phyloP scores from a whole-genome alignment of 2,797 vertebrate genomes.

The Peromyscus eremicus region DNA sequence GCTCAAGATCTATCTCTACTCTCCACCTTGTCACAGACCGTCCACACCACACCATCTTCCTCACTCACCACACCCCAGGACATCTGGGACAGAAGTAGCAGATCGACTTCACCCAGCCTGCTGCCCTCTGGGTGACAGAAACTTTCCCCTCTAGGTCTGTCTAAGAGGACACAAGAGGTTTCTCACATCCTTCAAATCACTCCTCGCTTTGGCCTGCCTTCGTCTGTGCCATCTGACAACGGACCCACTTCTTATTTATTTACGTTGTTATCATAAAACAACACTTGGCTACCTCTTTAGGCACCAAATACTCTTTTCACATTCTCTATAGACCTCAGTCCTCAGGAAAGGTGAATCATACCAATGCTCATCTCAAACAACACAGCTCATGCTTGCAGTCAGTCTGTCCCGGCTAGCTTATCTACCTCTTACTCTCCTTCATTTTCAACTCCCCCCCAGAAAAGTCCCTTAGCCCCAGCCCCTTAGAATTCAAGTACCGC shows the following conservation, averaged over 20 bases:
- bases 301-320: not conserved
- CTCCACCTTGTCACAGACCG: not conserved
- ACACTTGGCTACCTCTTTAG: not conserved
- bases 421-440: not conserved
- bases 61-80: not conserved
- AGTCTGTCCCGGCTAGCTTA: not conserved
- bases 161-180: not conserved
- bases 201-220: not conserved
- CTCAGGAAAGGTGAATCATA: too few relatives aligned
- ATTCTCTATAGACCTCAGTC: not conserved
- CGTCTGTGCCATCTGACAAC: not conserved
- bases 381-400: not conserved
- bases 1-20: not conserved
- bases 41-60: not conserved
- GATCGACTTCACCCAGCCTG: not conserved
- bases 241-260: not conserved
- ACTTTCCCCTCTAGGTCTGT: not conserved
- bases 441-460: not conserved
- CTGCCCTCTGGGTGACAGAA: not conserved
- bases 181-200: not conserved
- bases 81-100: not conserved
- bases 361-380: not conserved
- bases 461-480: not conserved
- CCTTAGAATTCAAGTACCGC: too few relatives aligned
- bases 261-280: not conserved